phyloP scores from a whole-genome alignment of 2,797 vertebrate species.

The Peromyscus aztecus region DNA sequence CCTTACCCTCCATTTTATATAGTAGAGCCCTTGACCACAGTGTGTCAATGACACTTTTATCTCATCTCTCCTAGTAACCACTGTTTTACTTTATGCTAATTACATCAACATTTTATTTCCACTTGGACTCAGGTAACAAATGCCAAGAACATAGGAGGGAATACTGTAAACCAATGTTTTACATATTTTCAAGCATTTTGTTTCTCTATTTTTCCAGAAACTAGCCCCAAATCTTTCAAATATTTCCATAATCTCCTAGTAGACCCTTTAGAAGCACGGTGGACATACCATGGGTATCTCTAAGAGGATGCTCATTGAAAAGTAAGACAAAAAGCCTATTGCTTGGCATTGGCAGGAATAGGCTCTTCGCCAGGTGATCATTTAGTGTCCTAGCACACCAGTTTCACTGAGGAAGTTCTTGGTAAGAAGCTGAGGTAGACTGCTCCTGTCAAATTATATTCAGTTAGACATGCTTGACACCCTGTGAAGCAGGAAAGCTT shows the following conservation, averaged over 20 bases:
- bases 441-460: neutral
- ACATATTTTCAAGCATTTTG: conserved; percentile 7
- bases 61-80: neutral
- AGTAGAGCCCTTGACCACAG: neutral
- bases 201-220: neutral
- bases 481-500: neutral
- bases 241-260: neutral
- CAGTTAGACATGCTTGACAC: neutral
- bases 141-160: neutral
- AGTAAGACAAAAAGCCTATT: neutral
- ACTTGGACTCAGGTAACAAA: neutral
- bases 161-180: neutral
- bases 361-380: neutral
- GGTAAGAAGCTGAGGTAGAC: neutral
- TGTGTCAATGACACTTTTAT: neutral
- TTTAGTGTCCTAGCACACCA: neutral
- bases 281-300: neutral
- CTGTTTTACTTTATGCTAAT: neutral
- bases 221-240: neutral
- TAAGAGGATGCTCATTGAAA: neutral
- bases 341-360: neutral
- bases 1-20: neutral
- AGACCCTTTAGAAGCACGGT: neutral
- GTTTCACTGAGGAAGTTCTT: neutral
- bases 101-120: neutral